Conservation (phyloP, 2,888 invertebrate genomes). For the Platerodrilus igneus region DNA sequence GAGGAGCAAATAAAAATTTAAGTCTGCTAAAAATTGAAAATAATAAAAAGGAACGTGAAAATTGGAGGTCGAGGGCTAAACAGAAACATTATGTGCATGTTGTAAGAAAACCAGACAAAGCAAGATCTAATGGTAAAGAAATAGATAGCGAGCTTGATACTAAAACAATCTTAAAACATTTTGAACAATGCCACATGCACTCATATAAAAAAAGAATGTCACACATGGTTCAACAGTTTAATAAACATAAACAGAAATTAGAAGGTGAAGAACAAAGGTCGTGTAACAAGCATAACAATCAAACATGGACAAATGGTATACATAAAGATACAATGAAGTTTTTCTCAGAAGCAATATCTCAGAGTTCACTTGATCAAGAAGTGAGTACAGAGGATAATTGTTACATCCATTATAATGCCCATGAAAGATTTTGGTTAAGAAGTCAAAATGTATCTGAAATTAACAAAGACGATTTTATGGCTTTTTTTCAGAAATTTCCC, state of each 20-base stretch:
- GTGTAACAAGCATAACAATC: no score
- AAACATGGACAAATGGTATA: slow-evolving; percentile 1
- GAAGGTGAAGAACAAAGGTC: no score
- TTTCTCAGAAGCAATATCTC: no score
- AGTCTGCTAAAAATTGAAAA: slow-evolving; percentile 21
- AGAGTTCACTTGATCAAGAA: background rate
- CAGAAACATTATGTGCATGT: slow-evolving; percentile 3
- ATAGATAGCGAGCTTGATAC: slow-evolving; percentile 8
- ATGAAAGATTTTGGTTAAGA: slow-evolving; percentile 39
- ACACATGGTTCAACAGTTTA: no score
- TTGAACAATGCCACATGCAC: slow-evolving; percentile 5
- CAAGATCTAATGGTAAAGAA: slow-evolving; percentile 1
- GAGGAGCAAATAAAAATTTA: slow-evolving; percentile 32
- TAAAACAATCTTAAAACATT: slow-evolving; percentile 9
- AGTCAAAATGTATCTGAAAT: slow-evolving; percentile 27
- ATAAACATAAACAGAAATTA: no score
- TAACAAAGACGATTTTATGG: slow-evolving; percentile 26
- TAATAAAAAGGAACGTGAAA: slow-evolving; percentile 10
- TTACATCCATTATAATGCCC: slow-evolving; percentile 36
- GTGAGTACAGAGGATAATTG: no score
- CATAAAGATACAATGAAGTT: background rate
- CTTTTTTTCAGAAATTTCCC: slow-evolving; percentile 33
- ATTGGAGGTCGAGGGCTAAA: slow-evolving; percentile 10
- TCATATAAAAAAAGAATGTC: slow-evolving; percentile 10
- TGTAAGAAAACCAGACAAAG: background rate